phyloP scores from a whole-genome alignment of 1,140 invertebrate genomes.

The Chrysopa pallens region DNA sequence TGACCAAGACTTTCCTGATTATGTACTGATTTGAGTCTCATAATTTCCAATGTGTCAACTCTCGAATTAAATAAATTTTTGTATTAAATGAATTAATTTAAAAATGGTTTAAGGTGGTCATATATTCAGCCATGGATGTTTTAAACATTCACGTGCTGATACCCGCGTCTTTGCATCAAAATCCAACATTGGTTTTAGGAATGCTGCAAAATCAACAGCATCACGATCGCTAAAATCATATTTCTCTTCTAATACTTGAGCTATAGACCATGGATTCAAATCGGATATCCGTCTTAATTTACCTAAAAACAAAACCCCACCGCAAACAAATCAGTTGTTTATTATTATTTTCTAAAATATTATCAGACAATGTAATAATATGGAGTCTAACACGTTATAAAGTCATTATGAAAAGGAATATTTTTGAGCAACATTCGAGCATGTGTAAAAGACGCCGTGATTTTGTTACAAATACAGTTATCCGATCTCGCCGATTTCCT shows the following conservation, averaged over 20 bases:
- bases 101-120: too few species aligned
- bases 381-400: background rate
- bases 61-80: too few species aligned
- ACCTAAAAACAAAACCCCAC: constrained; percentile 28
- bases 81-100: too few species aligned
- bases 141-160: constrained; percentile 79
- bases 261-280: constrained; percentile 83
- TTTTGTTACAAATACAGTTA: background rate
- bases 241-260: constrained; percentile 86
- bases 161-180: constrained; percentile 81
- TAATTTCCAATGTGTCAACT: too few species aligned
- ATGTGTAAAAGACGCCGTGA: background rate
- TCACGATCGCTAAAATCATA: constrained; percentile 79
- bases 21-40: too few species aligned
- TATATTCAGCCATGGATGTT: constrained; percentile 65
- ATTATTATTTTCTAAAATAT: background rate
- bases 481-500: too few species aligned
- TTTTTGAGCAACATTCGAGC: too few species aligned
- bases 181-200: constrained; percentile 84
- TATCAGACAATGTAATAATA: background rate
- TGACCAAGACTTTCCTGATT: too few species aligned
- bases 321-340: background rate
- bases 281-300: constrained; percentile 70
- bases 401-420: too few species aligned
- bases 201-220: constrained; percentile 77